Conservation (phyloP, 2,888 invertebrate genomes). For the Drosophila maculinotata region DNA sequence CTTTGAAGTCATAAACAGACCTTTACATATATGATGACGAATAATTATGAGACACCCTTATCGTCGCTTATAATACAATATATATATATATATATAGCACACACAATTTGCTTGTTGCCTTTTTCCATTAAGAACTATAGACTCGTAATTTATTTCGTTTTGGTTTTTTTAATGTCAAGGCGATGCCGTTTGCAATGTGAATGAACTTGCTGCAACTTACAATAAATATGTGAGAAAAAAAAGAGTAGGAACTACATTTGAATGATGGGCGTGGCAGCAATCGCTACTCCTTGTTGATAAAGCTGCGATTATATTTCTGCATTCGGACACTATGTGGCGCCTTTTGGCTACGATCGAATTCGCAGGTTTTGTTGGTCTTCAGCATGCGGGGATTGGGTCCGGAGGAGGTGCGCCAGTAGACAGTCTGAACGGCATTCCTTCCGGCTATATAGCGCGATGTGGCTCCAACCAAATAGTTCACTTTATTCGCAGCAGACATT, state of each 20-base stretch:
- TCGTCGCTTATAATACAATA: too few relatives aligned
- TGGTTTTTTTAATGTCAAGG: background rate
- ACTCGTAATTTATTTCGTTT: conserved; percentile 5
- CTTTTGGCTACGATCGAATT: conserved; percentile 86
- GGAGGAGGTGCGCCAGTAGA: conserved; percentile 89
- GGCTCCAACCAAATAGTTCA: conserved; percentile 88
- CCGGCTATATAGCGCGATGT: conserved; percentile 91
- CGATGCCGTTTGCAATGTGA: background rate
- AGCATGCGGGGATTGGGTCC: conserved; percentile 86
- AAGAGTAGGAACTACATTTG: conserved; percentile 25
- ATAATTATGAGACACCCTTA: background rate
- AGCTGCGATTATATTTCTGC: conserved; percentile 77
- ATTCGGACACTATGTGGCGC: conserved; percentile 85
- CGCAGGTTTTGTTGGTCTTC: conserved; percentile 87
- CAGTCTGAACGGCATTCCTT: conserved; percentile 90
- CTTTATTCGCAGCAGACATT: conserved; percentile 78
- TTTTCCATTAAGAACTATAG: too few relatives aligned
- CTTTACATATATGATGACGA: conserved; percentile 7
- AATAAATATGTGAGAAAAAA: conserved; percentile 18
- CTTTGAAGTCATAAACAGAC: background rate
- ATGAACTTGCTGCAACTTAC: background rate
- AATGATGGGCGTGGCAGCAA: background rate
- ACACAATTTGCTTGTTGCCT: too few relatives aligned
- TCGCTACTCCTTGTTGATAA: conserved; percentile 46
- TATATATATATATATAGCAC: too few relatives aligned